Evolutionary conservation across 2,113 vertebrate genomes (phyloP).

Genomic region (Callionymus lyra): DNA sequence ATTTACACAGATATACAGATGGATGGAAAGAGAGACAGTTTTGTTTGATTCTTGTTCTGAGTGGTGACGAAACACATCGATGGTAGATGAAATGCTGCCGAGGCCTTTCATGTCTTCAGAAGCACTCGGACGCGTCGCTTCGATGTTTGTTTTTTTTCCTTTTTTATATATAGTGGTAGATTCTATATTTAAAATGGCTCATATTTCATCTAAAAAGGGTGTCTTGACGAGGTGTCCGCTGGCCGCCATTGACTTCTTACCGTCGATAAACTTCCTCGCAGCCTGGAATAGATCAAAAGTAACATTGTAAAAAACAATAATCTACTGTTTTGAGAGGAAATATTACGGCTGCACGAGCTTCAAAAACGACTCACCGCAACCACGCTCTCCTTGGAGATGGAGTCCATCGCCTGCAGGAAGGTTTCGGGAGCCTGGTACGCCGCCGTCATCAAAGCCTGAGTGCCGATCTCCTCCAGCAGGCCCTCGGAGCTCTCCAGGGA

Average conservation of each 20-base stretch:
- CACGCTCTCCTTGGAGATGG: conserved; percentile 68
- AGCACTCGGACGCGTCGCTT: conserved; percentile 11
- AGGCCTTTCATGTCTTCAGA: conserved; percentile 14
- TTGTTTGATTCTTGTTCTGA: conserved; percentile 8
- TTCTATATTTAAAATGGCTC: conserved; percentile 20
- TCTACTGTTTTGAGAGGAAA: no score
- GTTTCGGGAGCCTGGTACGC: conserved; percentile 62
- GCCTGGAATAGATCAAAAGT: conserved; percentile 60
- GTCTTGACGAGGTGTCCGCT: conserved; percentile 75
- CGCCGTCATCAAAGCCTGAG: conserved; percentile 69
- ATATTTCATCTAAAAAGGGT: conserved; percentile 80
- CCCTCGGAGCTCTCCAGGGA: conserved; percentile 72
- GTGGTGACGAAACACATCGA: conserved; percentile 13
- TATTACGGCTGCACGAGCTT: no score
- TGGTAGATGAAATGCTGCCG: conserved; percentile 17
- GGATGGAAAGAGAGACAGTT: conserved; percentile 17
- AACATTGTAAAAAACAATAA: neutral
- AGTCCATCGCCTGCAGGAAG: conserved; percentile 70
- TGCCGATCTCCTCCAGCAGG: conserved; percentile 80
- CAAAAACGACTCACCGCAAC: conserved; percentile 69
- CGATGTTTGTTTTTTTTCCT: conserved; percentile 3
- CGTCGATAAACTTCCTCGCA: conserved; percentile 82
- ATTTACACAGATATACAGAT: conserved; percentile 63
- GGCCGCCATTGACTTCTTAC: conserved; percentile 84
- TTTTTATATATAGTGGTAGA: neutral